Percentiles rank a stretch among this genome's conserved stretches.
phyloP scores from a whole-genome alignment of 2,797 vertebrate species.

The Acropternis orthonyx region DNA sequence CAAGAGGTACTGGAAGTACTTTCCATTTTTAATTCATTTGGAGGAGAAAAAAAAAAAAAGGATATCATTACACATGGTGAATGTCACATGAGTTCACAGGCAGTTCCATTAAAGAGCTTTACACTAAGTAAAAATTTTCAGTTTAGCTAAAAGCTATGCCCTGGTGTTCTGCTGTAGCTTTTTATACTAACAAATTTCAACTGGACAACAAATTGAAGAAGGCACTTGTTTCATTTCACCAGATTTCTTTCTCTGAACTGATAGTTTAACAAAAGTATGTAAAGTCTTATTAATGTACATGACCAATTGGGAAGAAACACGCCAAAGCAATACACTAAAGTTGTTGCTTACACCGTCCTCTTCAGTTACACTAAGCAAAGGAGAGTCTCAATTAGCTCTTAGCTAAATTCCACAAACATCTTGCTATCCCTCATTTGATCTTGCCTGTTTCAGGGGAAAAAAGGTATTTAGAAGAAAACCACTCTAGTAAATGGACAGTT shows the following conservation, averaged over 20 bases:
- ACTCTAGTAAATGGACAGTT: not conserved
- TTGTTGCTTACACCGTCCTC: not conserved
- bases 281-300: not conserved
- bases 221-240: not conserved
- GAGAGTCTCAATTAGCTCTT: not conserved
- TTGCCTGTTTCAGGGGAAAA: not conserved
- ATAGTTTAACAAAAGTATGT: not conserved
- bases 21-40: conserved; percentile 48
- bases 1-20: conserved; percentile 38
- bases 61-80: not conserved
- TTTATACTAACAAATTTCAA: not conserved
- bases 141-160: not conserved
- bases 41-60: not conserved
- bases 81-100: not conserved
- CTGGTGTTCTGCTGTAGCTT: not conserved
- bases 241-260: not conserved
- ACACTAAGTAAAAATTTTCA: not conserved
- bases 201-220: not conserved
- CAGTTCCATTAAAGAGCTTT: not conserved
- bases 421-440: not conserved
- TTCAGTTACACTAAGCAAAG: not conserved
- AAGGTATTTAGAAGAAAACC: not conserved
- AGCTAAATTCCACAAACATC: not conserved
- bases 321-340: not conserved
- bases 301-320: not conserved